Conservation (phyloP, 2,888 invertebrate genomes). For the Coleophora flavipennella region DNA sequence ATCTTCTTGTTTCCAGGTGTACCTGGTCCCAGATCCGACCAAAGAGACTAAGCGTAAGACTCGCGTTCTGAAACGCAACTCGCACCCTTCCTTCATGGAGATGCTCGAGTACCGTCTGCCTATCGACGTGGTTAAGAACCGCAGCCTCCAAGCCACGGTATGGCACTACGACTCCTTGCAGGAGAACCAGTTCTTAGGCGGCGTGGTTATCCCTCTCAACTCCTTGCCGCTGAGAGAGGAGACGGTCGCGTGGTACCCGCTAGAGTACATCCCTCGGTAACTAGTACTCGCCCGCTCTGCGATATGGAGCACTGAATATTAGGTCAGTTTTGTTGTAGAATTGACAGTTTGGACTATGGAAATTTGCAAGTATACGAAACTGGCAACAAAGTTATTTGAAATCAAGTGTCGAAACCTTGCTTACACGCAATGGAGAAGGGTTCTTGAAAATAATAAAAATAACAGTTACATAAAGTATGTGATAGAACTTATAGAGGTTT, state of each 20-base stretch:
- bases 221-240: constrained; percentile 83
- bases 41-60: constrained; percentile 97
- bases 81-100: constrained; percentile 98
- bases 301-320: constrained; percentile 32
- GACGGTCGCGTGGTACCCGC: constrained; percentile 88
- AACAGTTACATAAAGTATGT: no score
- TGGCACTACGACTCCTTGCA: constrained; percentile 96
- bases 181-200: constrained; percentile 95
- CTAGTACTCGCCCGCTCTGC: constrained; percentile 44
- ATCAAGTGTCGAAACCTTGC: no score
- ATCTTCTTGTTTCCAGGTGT: constrained; percentile 57
- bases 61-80: constrained; percentile 90
- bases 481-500: no score
- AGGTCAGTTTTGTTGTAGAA: no score
- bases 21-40: constrained; percentile 91
- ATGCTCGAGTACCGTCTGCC: constrained; percentile 94
- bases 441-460: no score
- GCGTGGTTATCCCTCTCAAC: constrained; percentile 85
- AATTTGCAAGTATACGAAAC: no score
- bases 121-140: constrained; percentile 80
- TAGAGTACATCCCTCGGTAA: constrained; percentile 72
- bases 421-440: no score
- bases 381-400: no score
- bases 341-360: no score
- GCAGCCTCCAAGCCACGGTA: constrained; percentile 91